A percentile compares a stretch with the other conserved stretches of the same genome.
Evolutionary conservation across 2,888 invertebrate genomes (phyloP).

Genomic region (Drosophila putrida): DNA sequence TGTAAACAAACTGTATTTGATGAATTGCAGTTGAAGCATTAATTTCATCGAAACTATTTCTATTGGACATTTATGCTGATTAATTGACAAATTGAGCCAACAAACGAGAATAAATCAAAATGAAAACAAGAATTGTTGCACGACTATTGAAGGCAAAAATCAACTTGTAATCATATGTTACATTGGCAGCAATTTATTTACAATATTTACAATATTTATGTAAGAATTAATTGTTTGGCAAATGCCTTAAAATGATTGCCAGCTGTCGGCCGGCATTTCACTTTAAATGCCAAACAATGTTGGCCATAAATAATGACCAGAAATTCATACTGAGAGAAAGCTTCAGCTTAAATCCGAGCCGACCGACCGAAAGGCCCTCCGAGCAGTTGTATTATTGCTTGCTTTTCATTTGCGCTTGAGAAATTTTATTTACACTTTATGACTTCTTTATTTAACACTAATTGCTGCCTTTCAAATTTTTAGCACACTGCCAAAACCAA

Average conservation of each 20-base stretch:
- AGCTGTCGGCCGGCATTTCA: constrained; percentile 55
- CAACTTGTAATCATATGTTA: constrained; percentile 24
- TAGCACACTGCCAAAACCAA: constrained; percentile 13
- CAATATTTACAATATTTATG: constrained; percentile 54
- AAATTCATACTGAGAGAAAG: neutral
- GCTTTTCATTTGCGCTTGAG: constrained; percentile 63
- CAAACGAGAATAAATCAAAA: constrained; percentile 51
- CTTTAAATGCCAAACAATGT: constrained; percentile 65
- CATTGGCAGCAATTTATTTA: constrained; percentile 31
- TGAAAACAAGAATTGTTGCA: constrained; percentile 19
- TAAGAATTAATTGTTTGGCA: constrained; percentile 64
- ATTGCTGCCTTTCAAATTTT: constrained; percentile 62
- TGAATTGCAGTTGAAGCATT: constrained; percentile 4
- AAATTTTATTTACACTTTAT: constrained; percentile 77
- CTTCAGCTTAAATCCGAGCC: neutral
- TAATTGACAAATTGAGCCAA: constrained; percentile 59
- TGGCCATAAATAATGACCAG: constrained; percentile 66
- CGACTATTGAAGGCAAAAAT: constrained; percentile 36
- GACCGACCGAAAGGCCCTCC: neutral
- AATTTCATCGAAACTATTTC: constrained; percentile 28
- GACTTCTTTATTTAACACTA: constrained; percentile 77
- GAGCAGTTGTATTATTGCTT: constrained; percentile 50
- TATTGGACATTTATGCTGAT: constrained; percentile 41
- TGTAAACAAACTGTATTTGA: constrained; percentile 8
- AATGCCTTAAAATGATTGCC: constrained; percentile 58